phyloP scores from a whole-genome alignment of 2,888 invertebrate species.

The Euphydryas editha region DNA sequence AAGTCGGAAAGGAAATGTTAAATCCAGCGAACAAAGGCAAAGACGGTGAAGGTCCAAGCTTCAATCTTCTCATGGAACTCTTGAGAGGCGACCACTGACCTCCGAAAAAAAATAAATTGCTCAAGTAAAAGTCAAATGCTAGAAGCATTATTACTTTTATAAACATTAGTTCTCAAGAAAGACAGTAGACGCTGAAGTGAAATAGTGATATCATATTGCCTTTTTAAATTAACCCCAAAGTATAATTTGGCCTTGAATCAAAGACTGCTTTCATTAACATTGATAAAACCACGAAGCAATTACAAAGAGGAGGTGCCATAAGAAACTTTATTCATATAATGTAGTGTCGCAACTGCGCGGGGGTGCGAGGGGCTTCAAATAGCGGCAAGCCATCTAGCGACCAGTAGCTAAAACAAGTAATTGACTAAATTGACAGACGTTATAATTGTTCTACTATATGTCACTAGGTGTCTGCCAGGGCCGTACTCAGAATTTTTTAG shows the following conservation, averaged over 20 bases:
- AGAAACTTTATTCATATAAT: too few relatives aligned
- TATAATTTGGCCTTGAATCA: conserved; percentile 53
- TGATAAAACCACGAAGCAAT: too few relatives aligned
- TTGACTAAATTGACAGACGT: too few relatives aligned
- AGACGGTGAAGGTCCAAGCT: conserved; percentile 95
- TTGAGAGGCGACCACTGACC: conserved; percentile 95
- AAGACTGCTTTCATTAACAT: conserved; percentile 46
- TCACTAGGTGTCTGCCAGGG: too few relatives aligned
- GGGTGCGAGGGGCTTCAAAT: too few relatives aligned
- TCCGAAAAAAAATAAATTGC: conserved; percentile 47
- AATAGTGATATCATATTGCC: conserved; percentile 40
- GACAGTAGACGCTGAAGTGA: conserved; percentile 35
- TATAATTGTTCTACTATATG: too few relatives aligned
- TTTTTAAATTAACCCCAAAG: conserved; percentile 36
- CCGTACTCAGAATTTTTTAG: too few relatives aligned
- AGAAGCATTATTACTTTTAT: conserved; percentile 16
- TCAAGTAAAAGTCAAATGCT: conserved; percentile 47
- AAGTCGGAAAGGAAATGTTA: conserved; percentile 97
- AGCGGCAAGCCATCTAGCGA: too few relatives aligned
- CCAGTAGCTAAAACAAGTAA: too few relatives aligned
- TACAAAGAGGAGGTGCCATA: too few relatives aligned
- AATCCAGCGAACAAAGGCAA: conserved; percentile 91
- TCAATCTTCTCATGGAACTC: conserved; percentile 97
- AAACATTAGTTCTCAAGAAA: conserved; percentile 18
- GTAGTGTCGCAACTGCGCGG: too few relatives aligned